phyloP scores from a whole-genome alignment of 92 coral and sea anemone genomes.

The Parazoanthus atlanticus region DNA sequence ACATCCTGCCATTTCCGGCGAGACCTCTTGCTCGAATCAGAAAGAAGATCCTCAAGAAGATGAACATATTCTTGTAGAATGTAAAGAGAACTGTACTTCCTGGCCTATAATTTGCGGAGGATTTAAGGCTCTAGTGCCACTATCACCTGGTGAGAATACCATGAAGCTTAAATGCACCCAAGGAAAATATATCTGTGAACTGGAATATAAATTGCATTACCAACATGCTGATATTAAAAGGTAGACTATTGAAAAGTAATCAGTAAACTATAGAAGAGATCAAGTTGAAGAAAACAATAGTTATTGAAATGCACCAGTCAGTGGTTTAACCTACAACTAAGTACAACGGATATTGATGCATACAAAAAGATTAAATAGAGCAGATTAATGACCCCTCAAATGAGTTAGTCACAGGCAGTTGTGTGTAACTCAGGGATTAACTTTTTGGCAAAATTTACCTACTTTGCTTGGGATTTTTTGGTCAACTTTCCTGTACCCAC shows the following conservation, averaged over 20 bases:
- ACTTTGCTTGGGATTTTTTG: too few relatives aligned
- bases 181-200: conserved; percentile 21
- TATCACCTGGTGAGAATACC: conserved; percentile 69
- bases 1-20: not conserved
- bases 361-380: too few relatives aligned
- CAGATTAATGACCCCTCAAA: too few relatives aligned
- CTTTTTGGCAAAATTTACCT: too few relatives aligned
- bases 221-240: conserved; percentile 58
- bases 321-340: too few relatives aligned
- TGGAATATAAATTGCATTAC: conserved; percentile 56
- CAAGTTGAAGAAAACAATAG: not conserved
- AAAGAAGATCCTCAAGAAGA: not conserved
- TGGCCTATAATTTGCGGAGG: conserved; percentile 81
- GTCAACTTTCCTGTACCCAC: too few relatives aligned
- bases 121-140: conserved; percentile 77
- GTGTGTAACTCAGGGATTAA: too few relatives aligned
- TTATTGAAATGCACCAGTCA: too few relatives aligned
- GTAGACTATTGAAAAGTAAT: conserved; percentile 25
- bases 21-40: not conserved
- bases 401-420: too few relatives aligned
- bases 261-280: too few relatives aligned
- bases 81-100: conserved; percentile 44
- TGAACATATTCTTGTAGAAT: conserved; percentile 52
- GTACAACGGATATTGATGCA: too few relatives aligned
- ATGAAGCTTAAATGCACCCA: conserved; percentile 52